Evolutionary conservation across 2,113 vertebrate species (phyloP).

Genomic region (Catagonus wagneri): DNA sequence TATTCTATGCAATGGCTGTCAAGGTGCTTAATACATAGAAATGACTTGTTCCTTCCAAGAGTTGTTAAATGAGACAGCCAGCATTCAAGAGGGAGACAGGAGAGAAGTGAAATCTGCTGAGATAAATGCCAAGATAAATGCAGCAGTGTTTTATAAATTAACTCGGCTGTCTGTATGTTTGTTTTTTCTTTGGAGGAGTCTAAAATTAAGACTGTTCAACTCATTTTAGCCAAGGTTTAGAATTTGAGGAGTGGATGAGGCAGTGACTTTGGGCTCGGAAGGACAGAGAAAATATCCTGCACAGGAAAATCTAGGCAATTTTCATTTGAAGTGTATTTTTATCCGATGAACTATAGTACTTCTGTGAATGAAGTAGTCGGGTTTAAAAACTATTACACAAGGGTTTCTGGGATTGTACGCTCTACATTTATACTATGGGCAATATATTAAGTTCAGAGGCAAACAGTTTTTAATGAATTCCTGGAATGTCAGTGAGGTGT

Average conservation of each 20-base stretch:
- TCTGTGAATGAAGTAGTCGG: constrained; percentile 81
- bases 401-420: constrained; percentile 80
- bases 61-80: constrained; percentile 43
- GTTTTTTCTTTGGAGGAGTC: constrained; percentile 86
- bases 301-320: constrained; percentile 84
- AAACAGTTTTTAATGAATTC: constrained; percentile 81
- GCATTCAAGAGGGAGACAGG: constrained; percentile 54
- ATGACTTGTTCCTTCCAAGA: constrained; percentile 56
- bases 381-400: constrained; percentile 84
- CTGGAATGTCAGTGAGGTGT: constrained; percentile 59
- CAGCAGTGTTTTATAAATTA: constrained; percentile 88
- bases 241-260: constrained; percentile 78
- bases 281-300: constrained; percentile 68
- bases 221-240: constrained; percentile 82
- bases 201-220: constrained; percentile 84
- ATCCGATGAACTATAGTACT: constrained; percentile 76
- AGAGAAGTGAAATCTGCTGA: constrained; percentile 81
- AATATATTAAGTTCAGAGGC: constrained; percentile 83
- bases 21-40: constrained; percentile 43
- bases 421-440: constrained; percentile 78
- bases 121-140: constrained; percentile 87
- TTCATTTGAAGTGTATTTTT: constrained; percentile 83
- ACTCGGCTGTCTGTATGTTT: constrained; percentile 85
- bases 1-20: neutral
- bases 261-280: constrained; percentile 42